Conservation (phyloP, 2,888 invertebrate species). For the Tetropium fuscum region DNA sequence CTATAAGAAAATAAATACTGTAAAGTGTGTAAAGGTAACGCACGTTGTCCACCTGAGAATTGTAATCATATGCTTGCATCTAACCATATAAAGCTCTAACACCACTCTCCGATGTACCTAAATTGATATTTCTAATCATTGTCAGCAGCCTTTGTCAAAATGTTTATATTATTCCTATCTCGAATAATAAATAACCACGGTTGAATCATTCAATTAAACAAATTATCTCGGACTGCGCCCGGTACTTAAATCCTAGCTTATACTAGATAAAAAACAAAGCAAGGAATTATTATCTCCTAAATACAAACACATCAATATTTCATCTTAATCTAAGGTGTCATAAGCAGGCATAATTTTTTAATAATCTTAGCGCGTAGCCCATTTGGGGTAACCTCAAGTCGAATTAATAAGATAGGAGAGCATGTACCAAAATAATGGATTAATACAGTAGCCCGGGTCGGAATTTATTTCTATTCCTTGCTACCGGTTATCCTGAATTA, state of each 20-base stretch:
- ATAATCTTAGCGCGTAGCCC: slow-evolving; percentile 30
- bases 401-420: slow-evolving; percentile 21
- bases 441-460: slow-evolving; percentile 26
- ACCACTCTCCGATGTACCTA: slow-evolving; percentile 18
- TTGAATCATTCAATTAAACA: slow-evolving; percentile 13
- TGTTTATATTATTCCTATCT: slow-evolving; percentile 29
- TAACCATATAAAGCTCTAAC: no score
- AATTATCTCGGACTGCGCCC: slow-evolving; percentile 21
- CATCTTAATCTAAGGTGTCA: slow-evolving; percentile 34
- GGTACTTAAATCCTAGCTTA: slow-evolving; percentile 10
- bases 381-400: neutral
- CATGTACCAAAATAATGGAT: slow-evolving; percentile 26
- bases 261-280: slow-evolving; percentile 20
- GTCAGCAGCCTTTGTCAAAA: slow-evolving; percentile 24
- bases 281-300: slow-evolving; percentile 24
- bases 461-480: slow-evolving; percentile 13
- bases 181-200: slow-evolving; percentile 21
- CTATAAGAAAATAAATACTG: no score
- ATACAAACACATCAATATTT: slow-evolving; percentile 31
- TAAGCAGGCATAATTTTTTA: slow-evolving; percentile 37
- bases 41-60: no score
- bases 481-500: slow-evolving; percentile 24
- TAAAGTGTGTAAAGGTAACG: no score
- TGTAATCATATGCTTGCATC: no score
- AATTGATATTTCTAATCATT: slow-evolving; percentile 28